Percentiles rank a stretch among this genome's conserved stretches.
These are phyloP conservation scores for Heterodera carotae DNA, from an alignment of 1,140 invertebrate genomes.

Conservation along the genomic window DNA sequence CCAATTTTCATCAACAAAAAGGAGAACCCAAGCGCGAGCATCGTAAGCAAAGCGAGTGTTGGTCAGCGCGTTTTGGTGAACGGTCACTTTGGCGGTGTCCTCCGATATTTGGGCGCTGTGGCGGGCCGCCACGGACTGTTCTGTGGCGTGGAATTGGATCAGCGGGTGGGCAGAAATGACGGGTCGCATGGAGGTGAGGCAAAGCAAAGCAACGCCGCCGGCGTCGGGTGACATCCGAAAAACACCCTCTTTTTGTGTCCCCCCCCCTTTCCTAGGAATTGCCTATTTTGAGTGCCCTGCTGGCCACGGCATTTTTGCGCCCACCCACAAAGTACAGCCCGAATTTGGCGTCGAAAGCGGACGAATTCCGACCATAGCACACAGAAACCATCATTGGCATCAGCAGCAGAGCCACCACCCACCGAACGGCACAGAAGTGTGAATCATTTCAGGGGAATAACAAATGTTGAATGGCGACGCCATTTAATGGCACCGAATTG, in stretches of 20 bases:
- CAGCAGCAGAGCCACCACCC: not conserved
- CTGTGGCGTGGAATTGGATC: conserved; percentile 56
- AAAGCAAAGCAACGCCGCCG: no score
- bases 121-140: conserved; percentile 56
- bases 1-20: no score
- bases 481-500: no score
- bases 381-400: not conserved
- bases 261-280: conserved; percentile 37
- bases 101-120: conserved; percentile 53
- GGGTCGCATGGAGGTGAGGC: conserved; percentile 56
- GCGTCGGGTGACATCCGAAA: no score
- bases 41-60: conserved; percentile 26
- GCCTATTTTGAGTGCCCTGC: conserved; percentile 50
- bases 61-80: conserved; percentile 24
- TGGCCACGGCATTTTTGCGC: conserved; percentile 54
- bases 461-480: no score
- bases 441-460: no score
- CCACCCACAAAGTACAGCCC: conserved; percentile 54
- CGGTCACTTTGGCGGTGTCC: conserved; percentile 40
- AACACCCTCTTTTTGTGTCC: not conserved
- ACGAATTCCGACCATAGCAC: not conserved
- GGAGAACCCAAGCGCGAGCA: conserved; percentile 14
- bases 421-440: not conserved
- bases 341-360: conserved; percentile 10
- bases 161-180: conserved; percentile 56